Evolutionary conservation across 2,113 vertebrate genomes (phyloP).

Genomic region (Anolis carolinensis): DNA sequence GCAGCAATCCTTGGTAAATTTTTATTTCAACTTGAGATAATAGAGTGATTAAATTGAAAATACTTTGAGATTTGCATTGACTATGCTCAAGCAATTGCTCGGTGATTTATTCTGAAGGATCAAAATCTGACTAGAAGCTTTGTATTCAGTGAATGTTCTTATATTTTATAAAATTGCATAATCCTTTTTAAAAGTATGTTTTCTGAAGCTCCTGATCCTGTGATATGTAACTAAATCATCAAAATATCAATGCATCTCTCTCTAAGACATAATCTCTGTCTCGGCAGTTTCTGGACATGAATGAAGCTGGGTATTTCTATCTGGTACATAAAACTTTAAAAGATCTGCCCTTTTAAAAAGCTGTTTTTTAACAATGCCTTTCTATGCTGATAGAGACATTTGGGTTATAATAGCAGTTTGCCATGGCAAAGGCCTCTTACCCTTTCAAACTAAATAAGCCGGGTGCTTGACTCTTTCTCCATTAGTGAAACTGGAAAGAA

Average conservation of each 20-base stretch:
- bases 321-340: neutral
- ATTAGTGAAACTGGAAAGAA: conserved; percentile 14
- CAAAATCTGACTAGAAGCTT: neutral
- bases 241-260: neutral
- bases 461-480: conserved; percentile 9
- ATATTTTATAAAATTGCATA: neutral
- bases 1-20: neutral
- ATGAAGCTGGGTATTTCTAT: neutral
- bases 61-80: neutral
- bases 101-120: neutral
- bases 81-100: conserved; percentile 1
- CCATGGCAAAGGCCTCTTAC: neutral
- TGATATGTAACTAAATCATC: neutral
- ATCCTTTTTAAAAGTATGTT: neutral
- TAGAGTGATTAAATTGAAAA: neutral
- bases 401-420: neutral
- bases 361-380: neutral
- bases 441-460: conserved; percentile 11
- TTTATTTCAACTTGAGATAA: neutral
- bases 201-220: neutral
- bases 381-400: neutral
- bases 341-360: neutral
- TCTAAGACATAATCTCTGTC: neutral
- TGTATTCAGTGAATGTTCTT: neutral
- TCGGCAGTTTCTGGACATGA: neutral